These are phyloP conservation scores for Lathamus discolor DNA, from an alignment of 2,113 vertebrate species.

Conservation along the genomic window DNA sequence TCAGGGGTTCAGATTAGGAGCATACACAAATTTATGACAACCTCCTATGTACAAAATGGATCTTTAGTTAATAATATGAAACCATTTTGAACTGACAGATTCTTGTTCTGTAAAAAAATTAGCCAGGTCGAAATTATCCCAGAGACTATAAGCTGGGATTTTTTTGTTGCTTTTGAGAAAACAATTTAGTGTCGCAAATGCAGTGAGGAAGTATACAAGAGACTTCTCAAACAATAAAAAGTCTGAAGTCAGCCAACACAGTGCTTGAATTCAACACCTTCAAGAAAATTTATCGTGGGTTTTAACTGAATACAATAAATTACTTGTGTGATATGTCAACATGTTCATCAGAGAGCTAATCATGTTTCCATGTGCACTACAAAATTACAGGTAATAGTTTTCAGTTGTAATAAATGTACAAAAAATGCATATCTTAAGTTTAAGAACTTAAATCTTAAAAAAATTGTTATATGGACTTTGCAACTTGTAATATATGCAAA, in stretches of 20 bases:
- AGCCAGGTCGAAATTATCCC: background rate
- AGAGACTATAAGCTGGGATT: accelerated
- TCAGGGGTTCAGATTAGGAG: background rate
- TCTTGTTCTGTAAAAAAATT: background rate
- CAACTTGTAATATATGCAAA: background rate
- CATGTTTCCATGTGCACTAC: background rate
- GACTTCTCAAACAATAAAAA: background rate
- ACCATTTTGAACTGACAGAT: background rate
- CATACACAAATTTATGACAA: background rate
- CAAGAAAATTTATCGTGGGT: background rate
- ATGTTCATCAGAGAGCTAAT: background rate
- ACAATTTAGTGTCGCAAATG: background rate
- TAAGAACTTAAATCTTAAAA: background rate
- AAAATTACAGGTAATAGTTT: background rate
- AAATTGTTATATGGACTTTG: background rate
- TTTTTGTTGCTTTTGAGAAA: background rate
- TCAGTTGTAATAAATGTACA: background rate
- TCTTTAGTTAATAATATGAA: background rate
- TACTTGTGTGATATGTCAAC: background rate
- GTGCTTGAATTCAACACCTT: background rate
- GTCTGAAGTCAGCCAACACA: background rate
- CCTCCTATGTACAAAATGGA: background rate
- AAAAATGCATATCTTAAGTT: background rate
- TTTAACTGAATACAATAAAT: background rate
- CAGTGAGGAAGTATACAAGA: background rate